Conservation (phyloP, 2,888 invertebrate species). For the Athrips mouffetella region DNA sequence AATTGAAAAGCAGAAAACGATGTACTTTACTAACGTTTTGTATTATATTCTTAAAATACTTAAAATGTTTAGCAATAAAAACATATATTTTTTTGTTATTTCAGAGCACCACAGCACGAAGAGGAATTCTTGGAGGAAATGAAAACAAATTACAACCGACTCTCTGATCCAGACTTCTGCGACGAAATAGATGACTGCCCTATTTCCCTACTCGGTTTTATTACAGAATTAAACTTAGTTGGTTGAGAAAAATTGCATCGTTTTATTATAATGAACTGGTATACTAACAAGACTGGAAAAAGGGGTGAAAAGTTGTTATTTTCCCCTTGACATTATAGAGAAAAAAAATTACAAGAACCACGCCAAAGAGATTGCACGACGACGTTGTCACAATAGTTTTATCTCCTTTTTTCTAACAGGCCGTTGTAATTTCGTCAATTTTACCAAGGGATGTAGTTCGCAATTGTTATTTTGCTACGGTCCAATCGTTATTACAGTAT, state of each 20-base stretch:
- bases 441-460: too few relatives aligned
- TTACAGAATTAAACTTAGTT: constrained; percentile 6
- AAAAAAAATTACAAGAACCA: too few relatives aligned
- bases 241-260: background rate
- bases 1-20: too few relatives aligned
- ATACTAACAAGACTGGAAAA: too few relatives aligned
- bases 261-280: background rate
- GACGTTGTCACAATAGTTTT: too few relatives aligned
- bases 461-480: too few relatives aligned
- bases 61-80: background rate
- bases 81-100: constrained; percentile 13
- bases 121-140: constrained; percentile 53
- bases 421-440: too few relatives aligned
- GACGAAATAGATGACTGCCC: constrained; percentile 52
- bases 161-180: constrained; percentile 50
- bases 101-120: constrained; percentile 58
- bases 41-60: background rate
- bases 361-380: too few relatives aligned
- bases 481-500: too few relatives aligned
- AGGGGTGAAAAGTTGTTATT: too few relatives aligned
- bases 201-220: constrained; percentile 52
- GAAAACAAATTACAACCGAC: constrained; percentile 42
- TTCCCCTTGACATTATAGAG: too few relatives aligned
- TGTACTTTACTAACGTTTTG: background rate
- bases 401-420: too few relatives aligned